These are phyloP conservation scores for Lepus americanus DNA, from an alignment of 2,113 vertebrate species.

Conservation along the genomic window DNA sequence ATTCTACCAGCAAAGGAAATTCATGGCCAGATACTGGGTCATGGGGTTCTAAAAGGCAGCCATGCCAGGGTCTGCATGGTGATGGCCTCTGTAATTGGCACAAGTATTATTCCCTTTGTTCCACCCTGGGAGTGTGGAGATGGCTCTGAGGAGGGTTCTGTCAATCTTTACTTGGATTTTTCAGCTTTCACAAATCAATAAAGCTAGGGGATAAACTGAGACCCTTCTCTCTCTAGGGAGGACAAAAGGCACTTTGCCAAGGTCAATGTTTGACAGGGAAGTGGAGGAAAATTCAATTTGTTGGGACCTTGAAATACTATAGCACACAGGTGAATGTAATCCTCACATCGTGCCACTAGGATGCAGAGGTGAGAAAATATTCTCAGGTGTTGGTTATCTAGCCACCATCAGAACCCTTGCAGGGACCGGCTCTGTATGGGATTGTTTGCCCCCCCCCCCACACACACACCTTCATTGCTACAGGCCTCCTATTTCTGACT, in stretches of 20 bases:
- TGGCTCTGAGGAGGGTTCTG: background rate
- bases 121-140: background rate
- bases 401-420: background rate
- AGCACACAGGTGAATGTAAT: background rate
- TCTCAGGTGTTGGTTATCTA: background rate
- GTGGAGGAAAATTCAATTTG: background rate
- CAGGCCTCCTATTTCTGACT: background rate
- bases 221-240: background rate
- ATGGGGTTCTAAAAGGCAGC: rapidly evolving
- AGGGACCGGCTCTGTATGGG: too few species aligned
- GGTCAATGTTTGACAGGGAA: background rate
- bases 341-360: background rate
- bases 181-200: background rate
- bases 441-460: background rate
- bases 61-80: background rate
- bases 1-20: background rate
- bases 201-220: background rate
- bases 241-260: background rate
- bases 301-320: background rate
- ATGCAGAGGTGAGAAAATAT: background rate
- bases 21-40: background rate
- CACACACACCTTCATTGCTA: background rate
- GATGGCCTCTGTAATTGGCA: background rate
- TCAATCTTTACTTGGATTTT: background rate
- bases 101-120: background rate